Conservation (phyloP, 1,140 invertebrate genomes). For the Drosophila sp. region DNA sequence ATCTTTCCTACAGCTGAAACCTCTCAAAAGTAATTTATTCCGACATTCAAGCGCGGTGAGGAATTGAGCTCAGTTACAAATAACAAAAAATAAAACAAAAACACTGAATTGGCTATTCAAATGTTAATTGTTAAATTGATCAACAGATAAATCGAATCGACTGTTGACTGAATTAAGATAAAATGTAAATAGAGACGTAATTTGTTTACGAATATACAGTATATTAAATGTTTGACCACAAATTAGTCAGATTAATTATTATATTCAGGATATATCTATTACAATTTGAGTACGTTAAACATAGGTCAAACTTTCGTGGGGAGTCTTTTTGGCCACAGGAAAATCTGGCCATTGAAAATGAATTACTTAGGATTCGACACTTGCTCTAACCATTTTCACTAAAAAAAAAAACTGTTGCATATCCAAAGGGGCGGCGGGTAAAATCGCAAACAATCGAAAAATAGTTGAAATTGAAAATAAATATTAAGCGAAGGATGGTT, state of each 20-base stretch:
- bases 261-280: no score
- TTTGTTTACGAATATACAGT: no score
- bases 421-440: background rate
- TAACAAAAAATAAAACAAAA: background rate
- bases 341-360: no score
- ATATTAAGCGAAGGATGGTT: slow-evolving; percentile 23
- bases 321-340: no score
- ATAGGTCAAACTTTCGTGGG: no score
- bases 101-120: background rate
- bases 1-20: slow-evolving; percentile 36
- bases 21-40: slow-evolving; percentile 43
- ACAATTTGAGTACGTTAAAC: no score
- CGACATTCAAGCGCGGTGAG: slow-evolving; percentile 5
- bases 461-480: slow-evolving; percentile 58
- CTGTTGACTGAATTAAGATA: no score
- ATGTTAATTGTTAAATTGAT: slow-evolving; percentile 1
- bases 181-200: no score
- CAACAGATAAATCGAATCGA: background rate
- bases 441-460: slow-evolving; percentile 26
- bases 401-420: slow-evolving; percentile 12
- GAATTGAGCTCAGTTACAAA: background rate
- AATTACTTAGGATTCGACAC: no score
- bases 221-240: no score
- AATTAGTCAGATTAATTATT: no score
- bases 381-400: no score